Evolutionary conservation across 1,140 invertebrate genomes (phyloP).

Genomic region (Battus philenor): DNA sequence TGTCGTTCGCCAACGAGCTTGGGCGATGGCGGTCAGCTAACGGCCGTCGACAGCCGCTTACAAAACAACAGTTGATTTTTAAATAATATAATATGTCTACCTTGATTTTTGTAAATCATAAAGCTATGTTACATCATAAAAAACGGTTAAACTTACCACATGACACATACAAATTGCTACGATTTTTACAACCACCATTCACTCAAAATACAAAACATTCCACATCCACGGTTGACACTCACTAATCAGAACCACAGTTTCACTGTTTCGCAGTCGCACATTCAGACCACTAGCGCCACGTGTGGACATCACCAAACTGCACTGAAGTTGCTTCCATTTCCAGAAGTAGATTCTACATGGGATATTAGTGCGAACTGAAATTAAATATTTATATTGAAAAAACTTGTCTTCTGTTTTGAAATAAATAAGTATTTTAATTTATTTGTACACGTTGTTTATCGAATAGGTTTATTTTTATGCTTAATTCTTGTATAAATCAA

Average conservation of each 20-base stretch:
- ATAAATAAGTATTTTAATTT: too few relatives aligned
- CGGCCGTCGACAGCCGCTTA: constrained; percentile 32
- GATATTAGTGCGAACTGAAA: too few relatives aligned
- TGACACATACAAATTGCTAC: constrained; percentile 47
- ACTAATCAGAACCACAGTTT: constrained; percentile 29
- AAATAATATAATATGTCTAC: not conserved
- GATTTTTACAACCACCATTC: constrained; percentile 49
- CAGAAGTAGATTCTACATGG: too few relatives aligned
- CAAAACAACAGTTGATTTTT: constrained; percentile 6
- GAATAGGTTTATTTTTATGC: too few relatives aligned
- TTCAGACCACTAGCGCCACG: constrained; percentile 50
- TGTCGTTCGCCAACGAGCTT: constrained; percentile 52
- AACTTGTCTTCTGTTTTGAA: too few relatives aligned
- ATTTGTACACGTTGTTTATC: too few relatives aligned
- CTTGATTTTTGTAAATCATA: not conserved
- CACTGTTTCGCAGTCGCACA: constrained; percentile 13
- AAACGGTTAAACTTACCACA: constrained; percentile 51
- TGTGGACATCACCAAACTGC: constrained; percentile 28
- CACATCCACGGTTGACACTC: constrained; percentile 66
- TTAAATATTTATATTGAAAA: too few relatives aligned
- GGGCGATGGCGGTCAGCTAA: constrained; percentile 71
- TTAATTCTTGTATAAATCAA: too few relatives aligned
- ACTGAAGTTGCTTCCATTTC: constrained; percentile 26
- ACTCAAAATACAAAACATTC: constrained; percentile 70
- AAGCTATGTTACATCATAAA: not conserved